Base-by-base conservation (phyloP, 2,113 vertebrate species). In the Erinaceus europaeus region DNA sequence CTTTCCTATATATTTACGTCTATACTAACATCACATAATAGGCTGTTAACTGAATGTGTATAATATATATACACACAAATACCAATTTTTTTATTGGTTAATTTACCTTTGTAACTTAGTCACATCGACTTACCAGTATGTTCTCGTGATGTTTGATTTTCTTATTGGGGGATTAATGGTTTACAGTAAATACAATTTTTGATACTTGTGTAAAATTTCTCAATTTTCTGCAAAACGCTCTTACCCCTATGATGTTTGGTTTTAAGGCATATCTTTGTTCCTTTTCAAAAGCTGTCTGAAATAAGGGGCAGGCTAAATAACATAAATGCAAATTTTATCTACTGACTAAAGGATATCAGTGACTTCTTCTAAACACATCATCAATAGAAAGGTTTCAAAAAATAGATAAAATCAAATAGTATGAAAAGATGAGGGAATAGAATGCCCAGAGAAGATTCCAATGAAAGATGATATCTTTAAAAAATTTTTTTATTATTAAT, bases 61-160 rank as follows among this genome's bases (percentile, higher is more conserved):
- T n/a, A 20, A 4, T 40, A 5, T 18, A 44, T 34, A 62, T 18
- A 61, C 6, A 50, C n/a, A n/a, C n/a, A 18, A 1, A 18, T 4
- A 27, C 59, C 36, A 53, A 38, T 68, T 86, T 53, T 69, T 71
- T 61, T 23, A 44, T 1, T 5, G 29, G 62, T 75, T 71, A 79
- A 52, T 65, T 32, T 40, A n/a, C n/a, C 61, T 76, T 52, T 84
- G 55, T 34, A 84, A 77, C 29, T 62, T 5, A 29, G 69, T 46
- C 46, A 74, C 29, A 40, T n/a, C n/a, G n/a, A n/a, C n/a, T n/a
- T n/a, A n/a, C n/a, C n/a, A n/a, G n/a, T 88, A 88, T 29, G 17
- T 75, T 90, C 48, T 67, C 32, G 62, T 76, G 27, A 73, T 23
- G 87, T 91, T 20, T 42, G n/a, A 88, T 55, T 62, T 80, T 73